A percentile compares a stretch with the other conserved stretches of the same genome.
phyloP scores from a whole-genome alignment of 2,113 vertebrate species.

The human region DNA sequence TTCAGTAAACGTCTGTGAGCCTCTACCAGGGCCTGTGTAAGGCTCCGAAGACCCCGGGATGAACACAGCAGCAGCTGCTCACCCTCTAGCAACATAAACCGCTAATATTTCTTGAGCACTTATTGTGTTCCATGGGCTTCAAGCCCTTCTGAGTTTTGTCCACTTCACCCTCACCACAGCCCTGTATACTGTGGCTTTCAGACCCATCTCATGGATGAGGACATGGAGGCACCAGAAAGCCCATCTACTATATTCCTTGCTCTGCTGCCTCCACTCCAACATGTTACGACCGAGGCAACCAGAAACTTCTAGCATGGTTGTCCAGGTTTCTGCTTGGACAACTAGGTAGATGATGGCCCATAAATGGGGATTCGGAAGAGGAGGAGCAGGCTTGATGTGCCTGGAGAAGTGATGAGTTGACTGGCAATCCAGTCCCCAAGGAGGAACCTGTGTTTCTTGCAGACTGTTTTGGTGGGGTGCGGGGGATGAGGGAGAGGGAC shows the following conservation, averaged over 20 bases:
- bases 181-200: not conserved
- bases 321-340: not conserved
- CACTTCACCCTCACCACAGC: not conserved
- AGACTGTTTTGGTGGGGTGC: not conserved
- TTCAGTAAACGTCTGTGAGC: not conserved
- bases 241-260: not conserved
- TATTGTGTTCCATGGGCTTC: not conserved
- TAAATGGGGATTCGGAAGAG: not conserved
- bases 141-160: not conserved
- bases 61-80: not conserved
- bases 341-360: not conserved
- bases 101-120: not conserved
- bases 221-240: not conserved
- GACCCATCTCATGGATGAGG: not conserved
- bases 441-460: not conserved
- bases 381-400: not conserved
- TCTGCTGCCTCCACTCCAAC: not conserved
- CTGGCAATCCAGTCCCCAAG: not conserved
- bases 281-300: not conserved
- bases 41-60: not conserved
- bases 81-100: not conserved
- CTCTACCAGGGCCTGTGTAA: not conserved
- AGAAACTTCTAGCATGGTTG: not conserved
- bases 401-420: not conserved
- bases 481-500: too few species aligned